These are phyloP conservation scores for Plutella xylostella DNA, from an alignment of 2,888 invertebrate genomes.

Conservation along the genomic window DNA sequence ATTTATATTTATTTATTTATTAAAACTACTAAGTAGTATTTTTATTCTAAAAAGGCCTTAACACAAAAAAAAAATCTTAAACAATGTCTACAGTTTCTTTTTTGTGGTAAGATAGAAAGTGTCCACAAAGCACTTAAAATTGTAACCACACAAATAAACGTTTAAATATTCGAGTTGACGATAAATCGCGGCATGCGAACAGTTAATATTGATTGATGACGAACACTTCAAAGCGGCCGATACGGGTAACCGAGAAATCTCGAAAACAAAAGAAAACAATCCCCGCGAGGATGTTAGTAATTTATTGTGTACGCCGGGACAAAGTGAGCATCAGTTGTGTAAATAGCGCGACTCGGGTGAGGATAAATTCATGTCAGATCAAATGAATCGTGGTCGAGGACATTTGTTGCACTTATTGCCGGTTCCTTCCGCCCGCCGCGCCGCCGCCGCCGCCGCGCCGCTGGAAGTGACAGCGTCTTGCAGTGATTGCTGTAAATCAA, in stretches of 20 bases:
- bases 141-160: no score
- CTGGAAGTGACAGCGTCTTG: no score
- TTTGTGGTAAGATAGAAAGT: no score
- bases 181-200: slow-evolving; percentile 3
- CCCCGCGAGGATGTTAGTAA: slow-evolving; percentile 64
- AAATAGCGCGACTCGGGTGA: slow-evolving; percentile 59
- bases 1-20: no score
- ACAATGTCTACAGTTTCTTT: no score
- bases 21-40: no score
- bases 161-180: no score
- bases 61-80: neutral
- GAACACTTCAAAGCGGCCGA: slow-evolving; percentile 51
- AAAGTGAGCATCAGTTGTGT: slow-evolving; percentile 59
- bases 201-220: slow-evolving; percentile 8
- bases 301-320: slow-evolving; percentile 69
- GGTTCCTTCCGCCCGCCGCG: slow-evolving; percentile 20
- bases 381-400: slow-evolving; percentile 57
- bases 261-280: slow-evolving; percentile 53
- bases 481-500: no score
- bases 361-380: slow-evolving; percentile 70
- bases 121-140: no score
- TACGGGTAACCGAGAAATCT: slow-evolving; percentile 47
- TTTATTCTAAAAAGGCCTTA: no score
- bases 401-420: slow-evolving; percentile 60
- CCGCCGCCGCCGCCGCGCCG: no score